Conservation (phyloP, 1,140 invertebrate species). For the roundworm (Caenorhabditis elegans) region WBcel235 BX284606.5:8685001-8685500, state of each 20-base stretch:
- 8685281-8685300: background rate
- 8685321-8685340: background rate
- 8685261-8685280: too few species aligned
- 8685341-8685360: background rate
- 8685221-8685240: background rate
- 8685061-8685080: slow-evolving; percentile 2
- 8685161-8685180: background rate
- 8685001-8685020: background rate
- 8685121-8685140: background rate
- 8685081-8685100: background rate
- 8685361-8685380: background rate
- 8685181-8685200: background rate
- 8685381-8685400: slow-evolving; percentile 25
- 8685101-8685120: background rate
- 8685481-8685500: background rate
- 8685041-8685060: background rate
- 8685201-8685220: slow-evolving; percentile 6
- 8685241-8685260: background rate
- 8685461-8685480: background rate
- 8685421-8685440: slow-evolving; percentile 4
- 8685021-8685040: background rate
- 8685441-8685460: slow-evolving; percentile 25
- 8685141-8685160: background rate
- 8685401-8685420: slow-evolving; percentile 24
- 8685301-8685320: background rate